phyloP scores from a whole-genome alignment of 2,888 invertebrate genomes.

The Phaonia tiefii region DNA sequence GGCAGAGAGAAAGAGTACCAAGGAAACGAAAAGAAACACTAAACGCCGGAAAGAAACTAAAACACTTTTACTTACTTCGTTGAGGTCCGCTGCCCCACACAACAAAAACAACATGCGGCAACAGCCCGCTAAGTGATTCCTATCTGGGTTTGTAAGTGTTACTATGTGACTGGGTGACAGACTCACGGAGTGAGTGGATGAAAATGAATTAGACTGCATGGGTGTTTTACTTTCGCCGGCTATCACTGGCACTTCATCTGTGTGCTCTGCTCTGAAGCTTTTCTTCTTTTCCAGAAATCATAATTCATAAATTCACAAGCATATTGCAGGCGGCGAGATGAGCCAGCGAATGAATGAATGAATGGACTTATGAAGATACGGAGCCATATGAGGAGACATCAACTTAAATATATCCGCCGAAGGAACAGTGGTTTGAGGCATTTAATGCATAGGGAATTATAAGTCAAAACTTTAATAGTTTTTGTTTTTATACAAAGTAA shows the following conservation, averaged over 20 bases:
- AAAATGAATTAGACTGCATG: slow-evolving; percentile 25
- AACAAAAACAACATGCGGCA: slow-evolving; percentile 13
- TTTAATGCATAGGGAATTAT: too few species aligned
- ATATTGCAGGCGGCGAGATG: not conserved
- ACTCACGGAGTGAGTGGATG: not conserved
- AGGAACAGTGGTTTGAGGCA: too few species aligned
- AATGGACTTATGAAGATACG: too few species aligned
- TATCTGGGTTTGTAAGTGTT: slow-evolving; percentile 23
- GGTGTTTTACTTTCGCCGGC: slow-evolving; percentile 62
- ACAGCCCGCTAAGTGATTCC: slow-evolving; percentile 26
- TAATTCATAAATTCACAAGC: slow-evolving; percentile 61
- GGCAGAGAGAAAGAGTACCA: not conserved
- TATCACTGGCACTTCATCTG: slow-evolving; percentile 24
- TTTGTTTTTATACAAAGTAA: too few species aligned
- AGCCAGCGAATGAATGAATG: not conserved
- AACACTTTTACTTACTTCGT: slow-evolving; percentile 55
- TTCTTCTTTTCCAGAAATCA: slow-evolving; percentile 25
- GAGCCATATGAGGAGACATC: too few species aligned
- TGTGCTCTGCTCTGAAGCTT: slow-evolving; percentile 1
- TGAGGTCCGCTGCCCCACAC: not conserved
- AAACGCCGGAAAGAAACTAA: slow-evolving; percentile 42
- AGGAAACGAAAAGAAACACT: not conserved
- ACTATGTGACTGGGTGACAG: not conserved
- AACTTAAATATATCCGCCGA: too few species aligned
- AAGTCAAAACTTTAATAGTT: too few species aligned